Evolutionary conservation across 2,113 vertebrate species (phyloP).

Genomic region (Lutjanus erythropterus): DNA sequence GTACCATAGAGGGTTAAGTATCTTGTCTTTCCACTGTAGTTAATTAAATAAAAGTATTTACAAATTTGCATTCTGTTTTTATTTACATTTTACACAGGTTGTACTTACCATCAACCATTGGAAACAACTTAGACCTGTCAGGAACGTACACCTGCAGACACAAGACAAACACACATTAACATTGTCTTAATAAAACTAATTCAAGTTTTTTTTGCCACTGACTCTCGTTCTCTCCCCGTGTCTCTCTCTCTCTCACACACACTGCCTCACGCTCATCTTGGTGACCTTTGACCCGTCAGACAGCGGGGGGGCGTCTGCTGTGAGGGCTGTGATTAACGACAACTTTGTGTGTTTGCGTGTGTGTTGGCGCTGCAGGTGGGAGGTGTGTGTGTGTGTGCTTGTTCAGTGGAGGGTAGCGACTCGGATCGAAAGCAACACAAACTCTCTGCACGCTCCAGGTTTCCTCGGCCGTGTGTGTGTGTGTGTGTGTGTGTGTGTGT

Average conservation of each 20-base stretch:
- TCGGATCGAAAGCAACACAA: slow-evolving; percentile 53
- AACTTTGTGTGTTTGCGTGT: slow-evolving; percentile 2
- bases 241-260: background rate
- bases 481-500: slow-evolving; percentile 21
- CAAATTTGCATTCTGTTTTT: no score
- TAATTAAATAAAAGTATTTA: no score
- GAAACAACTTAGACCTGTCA: no score
- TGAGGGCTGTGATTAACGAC: slow-evolving; percentile 39
- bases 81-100: no score
- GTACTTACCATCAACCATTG: background rate
- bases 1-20: no score
- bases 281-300: slow-evolving; percentile 45
- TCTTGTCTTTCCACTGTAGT: no score
- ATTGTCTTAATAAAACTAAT: background rate
- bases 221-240: background rate
- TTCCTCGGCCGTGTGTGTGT: background rate
- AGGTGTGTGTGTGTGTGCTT: slow-evolving; percentile 21
- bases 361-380: slow-evolving; percentile 22
- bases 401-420: slow-evolving; percentile 35
- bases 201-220: background rate
- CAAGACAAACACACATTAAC: background rate
- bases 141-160: background rate
- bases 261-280: background rate
- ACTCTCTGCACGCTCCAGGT: slow-evolving; percentile 44
- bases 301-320: slow-evolving; percentile 8